phyloP scores from a whole-genome alignment of 2,113 vertebrate genomes.

The Atrichornis clamosus region DNA sequence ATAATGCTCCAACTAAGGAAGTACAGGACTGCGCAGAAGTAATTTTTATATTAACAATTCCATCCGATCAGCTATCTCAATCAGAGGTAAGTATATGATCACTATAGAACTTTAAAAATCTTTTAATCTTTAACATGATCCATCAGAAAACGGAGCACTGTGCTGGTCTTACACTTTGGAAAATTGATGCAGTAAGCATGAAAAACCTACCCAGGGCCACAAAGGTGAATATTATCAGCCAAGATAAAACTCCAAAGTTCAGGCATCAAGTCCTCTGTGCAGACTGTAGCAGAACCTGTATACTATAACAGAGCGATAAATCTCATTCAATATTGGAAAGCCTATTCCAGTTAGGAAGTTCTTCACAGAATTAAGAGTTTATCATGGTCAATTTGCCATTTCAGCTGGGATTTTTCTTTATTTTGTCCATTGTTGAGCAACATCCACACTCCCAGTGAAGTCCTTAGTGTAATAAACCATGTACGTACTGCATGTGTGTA shows the following conservation, averaged over 20 bases:
- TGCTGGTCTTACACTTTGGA: neutral
- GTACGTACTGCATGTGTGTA: neutral
- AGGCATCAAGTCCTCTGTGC: neutral
- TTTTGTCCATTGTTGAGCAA: neutral
- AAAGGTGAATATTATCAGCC: neutral
- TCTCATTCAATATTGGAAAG: neutral
- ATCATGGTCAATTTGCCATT: neutral
- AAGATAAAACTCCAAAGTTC: neutral
- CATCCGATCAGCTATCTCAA: neutral
- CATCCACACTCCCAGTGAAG: neutral
- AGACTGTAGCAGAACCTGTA: neutral
- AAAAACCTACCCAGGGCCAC: neutral
- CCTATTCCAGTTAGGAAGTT: neutral
- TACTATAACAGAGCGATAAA: neutral
- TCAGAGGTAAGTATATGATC: neutral
- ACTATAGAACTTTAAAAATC: neutral
- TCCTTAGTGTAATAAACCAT: neutral
- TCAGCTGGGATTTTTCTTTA: neutral
- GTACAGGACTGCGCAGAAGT: neutral
- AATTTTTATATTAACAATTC: neutral
- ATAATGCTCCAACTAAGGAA: neutral
- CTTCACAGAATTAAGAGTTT: neutral
- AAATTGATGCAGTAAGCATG: neutral
- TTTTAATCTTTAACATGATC: neutral
- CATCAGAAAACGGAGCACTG: neutral